Evolutionary conservation across 2,888 invertebrate genomes (phyloP), one percentile per base, ranked within the genome.

Genomic region (Dryococelus australis): DNA sequence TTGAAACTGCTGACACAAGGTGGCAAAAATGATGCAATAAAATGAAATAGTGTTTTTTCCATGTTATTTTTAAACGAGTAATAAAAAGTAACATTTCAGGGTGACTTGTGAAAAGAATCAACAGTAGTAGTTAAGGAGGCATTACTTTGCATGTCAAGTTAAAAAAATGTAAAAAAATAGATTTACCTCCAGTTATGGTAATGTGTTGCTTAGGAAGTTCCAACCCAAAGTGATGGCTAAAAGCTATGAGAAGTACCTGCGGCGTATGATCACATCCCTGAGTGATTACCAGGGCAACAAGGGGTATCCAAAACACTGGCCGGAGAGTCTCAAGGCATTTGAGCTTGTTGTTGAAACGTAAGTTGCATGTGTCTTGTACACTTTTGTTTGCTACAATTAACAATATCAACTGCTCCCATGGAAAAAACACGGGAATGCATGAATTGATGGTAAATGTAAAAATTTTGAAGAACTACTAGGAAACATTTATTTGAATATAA

Each of bases 321-420:
- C 98, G 0, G 93, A 94, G 79, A 94, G 95, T 87, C 93, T 98
- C 28, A 93, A 94, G 16, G 94, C 96, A 91, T 96, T 96, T 91
- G 96, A 98, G 93, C 95, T 98, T 87, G 97, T 98, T 43, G 96
- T 98, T 81, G 98, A 98, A 94, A 96, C 97, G 97, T 98, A 93
- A 94, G 95, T 94, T 10, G 84, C 28, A 28, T 27, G 28, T 16
- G 26, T 24, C 16, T 35, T 35, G 24, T n/a, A 35, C 8, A 24
- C 4, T 84, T 35, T 3, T 78, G n/a, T n/a, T n/a, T 78, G 1
- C 78, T 78, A 78, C n/a, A n/a, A 78, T 78, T 24, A 78, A n/a
- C 78, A 78, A n/a, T 78, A 78, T 78, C 5, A 78, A 78, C 78
- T 3, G 24, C 78, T 78, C n/a, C n/a, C n/a, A 3, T 3, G 1